phyloP scores from a whole-genome alignment of 2,113 vertebrate species.

The Corynorhinus townsendii region DNA sequence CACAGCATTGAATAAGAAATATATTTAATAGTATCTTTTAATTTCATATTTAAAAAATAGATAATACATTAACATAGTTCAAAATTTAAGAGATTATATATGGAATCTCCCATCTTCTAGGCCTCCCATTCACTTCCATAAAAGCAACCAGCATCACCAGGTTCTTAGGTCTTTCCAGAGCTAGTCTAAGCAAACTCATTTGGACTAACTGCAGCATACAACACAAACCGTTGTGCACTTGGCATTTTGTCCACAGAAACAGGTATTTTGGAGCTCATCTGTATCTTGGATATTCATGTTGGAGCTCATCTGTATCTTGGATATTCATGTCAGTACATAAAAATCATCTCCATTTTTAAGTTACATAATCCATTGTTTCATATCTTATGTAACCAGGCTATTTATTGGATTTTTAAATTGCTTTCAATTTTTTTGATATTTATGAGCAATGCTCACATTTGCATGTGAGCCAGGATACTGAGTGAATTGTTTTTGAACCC shows the following conservation, averaged over 20 bases:
- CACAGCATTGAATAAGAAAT: neutral
- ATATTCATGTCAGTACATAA: neutral
- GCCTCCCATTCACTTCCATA: neutral
- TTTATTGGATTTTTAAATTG: neutral
- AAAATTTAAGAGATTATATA: neutral
- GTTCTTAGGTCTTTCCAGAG: neutral
- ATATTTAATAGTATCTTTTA: neutral
- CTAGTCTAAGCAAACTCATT: neutral
- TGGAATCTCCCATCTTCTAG: neutral
- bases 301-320: neutral
- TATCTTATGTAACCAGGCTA: neutral
- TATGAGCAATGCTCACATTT: neutral
- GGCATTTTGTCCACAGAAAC: neutral
- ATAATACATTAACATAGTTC: neutral
- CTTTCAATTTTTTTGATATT: neutral
- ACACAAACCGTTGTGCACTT: neutral
- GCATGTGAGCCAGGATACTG: neutral
- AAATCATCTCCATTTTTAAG: neutral
- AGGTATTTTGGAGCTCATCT: neutral
- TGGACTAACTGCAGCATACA: too few species aligned
- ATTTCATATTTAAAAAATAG: neutral
- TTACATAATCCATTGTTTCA: neutral
- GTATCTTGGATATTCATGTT: neutral
- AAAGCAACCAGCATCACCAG: neutral
- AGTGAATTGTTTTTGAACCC: neutral